A percentile compares a stretch with the other conserved stretches of the same genome.
Conservation (phyloP, 1,140 invertebrate genomes). For the Drosophila parabipectinata region DNA sequence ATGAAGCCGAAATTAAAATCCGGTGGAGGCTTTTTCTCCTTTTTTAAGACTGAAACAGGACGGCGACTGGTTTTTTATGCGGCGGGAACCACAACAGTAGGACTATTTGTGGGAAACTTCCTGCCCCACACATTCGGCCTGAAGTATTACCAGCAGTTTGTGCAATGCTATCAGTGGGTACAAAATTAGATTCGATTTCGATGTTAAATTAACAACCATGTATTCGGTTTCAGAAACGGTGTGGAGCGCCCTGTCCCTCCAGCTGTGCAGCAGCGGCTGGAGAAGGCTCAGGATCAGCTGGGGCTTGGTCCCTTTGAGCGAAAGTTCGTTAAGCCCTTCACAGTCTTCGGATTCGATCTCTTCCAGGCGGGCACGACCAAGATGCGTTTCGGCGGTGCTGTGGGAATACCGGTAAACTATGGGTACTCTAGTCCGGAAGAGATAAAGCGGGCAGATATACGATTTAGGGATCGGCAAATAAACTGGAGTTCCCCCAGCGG, state of each 20-base stretch:
- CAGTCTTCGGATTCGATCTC: constrained; percentile 87
- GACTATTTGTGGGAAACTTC: constrained; percentile 69
- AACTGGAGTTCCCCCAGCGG: constrained; percentile 87
- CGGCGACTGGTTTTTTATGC: constrained; percentile 59
- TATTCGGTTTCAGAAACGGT: constrained; percentile 80
- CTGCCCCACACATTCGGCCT: constrained; percentile 85
- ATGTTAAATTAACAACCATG: no score
- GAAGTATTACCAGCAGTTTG: constrained; percentile 84
- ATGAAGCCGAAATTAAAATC: constrained; percentile 51
- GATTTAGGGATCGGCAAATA: constrained; percentile 85
- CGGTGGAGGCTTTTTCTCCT: constrained; percentile 53
- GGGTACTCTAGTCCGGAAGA: constrained; percentile 84
- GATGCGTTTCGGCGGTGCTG: constrained; percentile 84
- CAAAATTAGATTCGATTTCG: not conserved
- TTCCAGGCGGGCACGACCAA: constrained; percentile 84
- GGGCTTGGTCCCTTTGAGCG: constrained; percentile 80
- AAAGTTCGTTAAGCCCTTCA: constrained; percentile 86
- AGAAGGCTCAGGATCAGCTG: constrained; percentile 85
- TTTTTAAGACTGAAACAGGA: constrained; percentile 60
- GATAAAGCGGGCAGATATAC: constrained; percentile 85
- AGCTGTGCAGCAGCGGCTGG: constrained; percentile 79
- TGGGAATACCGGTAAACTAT: constrained; percentile 89
- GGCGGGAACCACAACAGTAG: constrained; percentile 56
- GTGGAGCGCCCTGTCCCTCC: constrained; percentile 82
- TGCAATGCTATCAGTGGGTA: constrained; percentile 85